Evolutionary conservation across 2,797 vertebrate species (phyloP).

Genomic region (Hippocampus kuda): DNA sequence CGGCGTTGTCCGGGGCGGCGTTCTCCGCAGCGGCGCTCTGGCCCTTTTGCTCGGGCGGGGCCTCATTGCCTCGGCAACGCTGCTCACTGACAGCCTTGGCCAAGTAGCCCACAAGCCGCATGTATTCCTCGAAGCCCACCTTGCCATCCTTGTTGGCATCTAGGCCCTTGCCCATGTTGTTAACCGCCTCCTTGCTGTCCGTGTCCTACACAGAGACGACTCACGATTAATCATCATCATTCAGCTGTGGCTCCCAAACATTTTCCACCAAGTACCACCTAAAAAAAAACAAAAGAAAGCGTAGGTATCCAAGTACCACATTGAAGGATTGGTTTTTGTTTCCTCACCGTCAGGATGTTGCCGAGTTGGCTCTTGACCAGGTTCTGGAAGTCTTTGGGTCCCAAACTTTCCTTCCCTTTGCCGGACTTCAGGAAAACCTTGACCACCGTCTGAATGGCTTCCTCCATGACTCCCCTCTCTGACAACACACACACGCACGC

Average conservation of each 20-base stretch:
- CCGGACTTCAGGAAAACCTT: conserved; percentile 62
- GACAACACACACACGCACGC: conserved; percentile 18
- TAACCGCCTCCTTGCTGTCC: conserved; percentile 61
- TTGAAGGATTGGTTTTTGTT: conserved; percentile 26
- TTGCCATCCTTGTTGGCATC: conserved; percentile 64
- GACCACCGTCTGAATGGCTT: conserved; percentile 66
- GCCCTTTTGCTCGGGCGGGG: conserved; percentile 27
- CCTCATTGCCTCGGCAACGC: conserved; percentile 19
- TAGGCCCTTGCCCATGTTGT: conserved; percentile 57
- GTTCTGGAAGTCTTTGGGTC: conserved; percentile 62
- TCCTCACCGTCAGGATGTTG: conserved; percentile 68
- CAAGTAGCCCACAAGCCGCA: conserved; percentile 68
- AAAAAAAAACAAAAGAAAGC: no score
- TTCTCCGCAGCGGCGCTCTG: conserved; percentile 15
- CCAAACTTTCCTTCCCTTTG: conserved; percentile 65
- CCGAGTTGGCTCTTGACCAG: conserved; percentile 66
- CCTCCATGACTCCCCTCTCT: conserved; percentile 64
- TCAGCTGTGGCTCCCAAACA: conserved; percentile 7
- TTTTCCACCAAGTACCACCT: no score
- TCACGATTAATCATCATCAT: conserved; percentile 5
- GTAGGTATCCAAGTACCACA: no score
- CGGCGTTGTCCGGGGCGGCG: conserved; percentile 22
- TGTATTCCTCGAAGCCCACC: conserved; percentile 68
- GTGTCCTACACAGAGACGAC: conserved; percentile 48
- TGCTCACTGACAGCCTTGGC: conserved; percentile 57